Evolutionary conservation across 2,888 invertebrate species (phyloP), one percentile per base, ranked within the genome.

Genomic region (Orchesellides sinensis): DNA sequence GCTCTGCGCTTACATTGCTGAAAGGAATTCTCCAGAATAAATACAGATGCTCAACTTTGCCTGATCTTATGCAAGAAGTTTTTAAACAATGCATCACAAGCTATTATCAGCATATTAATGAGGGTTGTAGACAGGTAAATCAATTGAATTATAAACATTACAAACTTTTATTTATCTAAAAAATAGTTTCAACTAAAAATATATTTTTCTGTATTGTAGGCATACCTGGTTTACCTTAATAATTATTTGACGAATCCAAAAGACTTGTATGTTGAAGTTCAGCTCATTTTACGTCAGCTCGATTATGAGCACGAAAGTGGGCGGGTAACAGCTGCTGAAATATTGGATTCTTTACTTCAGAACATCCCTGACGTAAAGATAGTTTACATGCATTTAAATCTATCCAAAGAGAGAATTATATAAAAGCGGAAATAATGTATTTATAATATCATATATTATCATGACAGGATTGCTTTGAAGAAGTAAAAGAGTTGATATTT

Each of bases 11-110:
- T 21, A 86, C 81, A 1, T 61, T 86, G 32, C 29, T 86, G 68
- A 84, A 83, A 63, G 86, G 84, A n/a, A 65, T 84, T 0, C 83
- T 86, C 17, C 75, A 81, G 45, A 86, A 84, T 52, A 86, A 86
- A 40, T 85, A 83, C 29, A 83, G 25, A 32, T 75, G 79, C 32
- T 8, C 84, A 1, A 23, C 65, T 35, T 25, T 86, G 10, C 73
- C 80, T 17, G 83, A 80, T 23, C 70, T 86, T 14, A 84, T 86
- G 86, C 83, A 84, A 56, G 84, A 84, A 73, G 83, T 86, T 1
- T 86, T 86, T 25, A 70, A 83, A 5, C 84, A 86, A 21, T 80
- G 81, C 52, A 86, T 86, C 10, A 84, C 81, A 14, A 84, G 86
- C 27, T 81, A 80, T 52, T 84, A 86, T 63, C 81, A 84, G 14